Conservation (phyloP, 2,888 invertebrate genomes). For the Protonemura montana region DNA sequence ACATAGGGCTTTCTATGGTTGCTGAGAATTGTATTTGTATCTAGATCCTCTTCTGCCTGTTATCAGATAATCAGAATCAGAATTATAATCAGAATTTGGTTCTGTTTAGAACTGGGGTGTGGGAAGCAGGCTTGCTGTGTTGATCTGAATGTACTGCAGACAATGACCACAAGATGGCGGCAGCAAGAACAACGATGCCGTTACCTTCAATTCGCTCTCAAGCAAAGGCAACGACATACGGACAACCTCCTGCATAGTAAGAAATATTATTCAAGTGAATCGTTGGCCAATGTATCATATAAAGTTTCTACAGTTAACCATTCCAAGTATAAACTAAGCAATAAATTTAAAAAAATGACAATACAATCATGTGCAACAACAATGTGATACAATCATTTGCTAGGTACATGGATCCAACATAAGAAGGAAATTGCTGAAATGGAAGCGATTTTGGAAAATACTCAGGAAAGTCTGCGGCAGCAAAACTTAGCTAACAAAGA, state of each 20-base stretch:
- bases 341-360: slow-evolving; percentile 20
- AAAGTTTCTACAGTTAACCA: no score
- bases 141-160: slow-evolving; percentile 54
- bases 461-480: slow-evolving; percentile 65
- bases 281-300: no score
- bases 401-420: slow-evolving; percentile 66
- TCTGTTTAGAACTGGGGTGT: background rate
- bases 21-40: no score
- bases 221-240: slow-evolving; percentile 71
- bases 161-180: slow-evolving; percentile 55
- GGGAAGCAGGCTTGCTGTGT: slow-evolving; percentile 52
- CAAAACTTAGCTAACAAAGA: slow-evolving; percentile 64
- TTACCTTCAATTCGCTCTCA: slow-evolving; percentile 68
- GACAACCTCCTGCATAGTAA: slow-evolving; percentile 70
- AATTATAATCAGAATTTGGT: background rate
- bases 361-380: no score
- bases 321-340: no score
- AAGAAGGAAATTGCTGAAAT: slow-evolving; percentile 64
- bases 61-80: no score
- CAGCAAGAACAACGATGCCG: slow-evolving; percentile 69
- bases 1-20: no score
- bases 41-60: no score
- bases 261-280: slow-evolving; percentile 53
- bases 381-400: background rate
- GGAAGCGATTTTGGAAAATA: slow-evolving; percentile 62